Conservation (phyloP, 1,140 invertebrate genomes). For the Drosophila yakuba region DNA sequence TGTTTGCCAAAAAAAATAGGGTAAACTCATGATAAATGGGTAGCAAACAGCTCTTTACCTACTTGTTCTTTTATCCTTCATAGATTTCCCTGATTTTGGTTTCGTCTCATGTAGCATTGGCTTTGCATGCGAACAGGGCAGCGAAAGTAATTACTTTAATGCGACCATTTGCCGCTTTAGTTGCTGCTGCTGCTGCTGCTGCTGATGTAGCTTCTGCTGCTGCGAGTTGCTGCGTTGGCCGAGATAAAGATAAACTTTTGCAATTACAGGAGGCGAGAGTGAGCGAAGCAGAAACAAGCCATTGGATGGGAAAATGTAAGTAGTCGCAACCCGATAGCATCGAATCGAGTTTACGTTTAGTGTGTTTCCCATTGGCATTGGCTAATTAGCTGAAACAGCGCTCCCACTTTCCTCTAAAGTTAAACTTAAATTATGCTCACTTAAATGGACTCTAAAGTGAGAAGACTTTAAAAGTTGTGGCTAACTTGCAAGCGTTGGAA, state of each 20-base stretch:
- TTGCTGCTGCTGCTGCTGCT: constrained; percentile 36
- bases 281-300: constrained; percentile 65
- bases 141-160: constrained; percentile 81
- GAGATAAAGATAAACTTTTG: constrained; percentile 83
- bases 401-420: neutral
- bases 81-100: neutral
- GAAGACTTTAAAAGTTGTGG: constrained; percentile 52
- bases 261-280: constrained; percentile 71
- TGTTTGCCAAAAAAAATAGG: neutral
- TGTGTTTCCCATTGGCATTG: constrained; percentile 53
- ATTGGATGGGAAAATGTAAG: constrained; percentile 24
- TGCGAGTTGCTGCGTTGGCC: constrained; percentile 55
- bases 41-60: neutral
- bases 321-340: constrained; percentile 70
- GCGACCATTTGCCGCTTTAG: constrained; percentile 76
- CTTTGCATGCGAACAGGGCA: constrained; percentile 42
- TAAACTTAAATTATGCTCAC: constrained; percentile 47
- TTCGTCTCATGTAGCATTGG: constrained; percentile 24
- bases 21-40: neutral
- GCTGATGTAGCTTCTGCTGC: constrained; percentile 17
- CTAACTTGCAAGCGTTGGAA: constrained; percentile 44
- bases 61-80: neutral
- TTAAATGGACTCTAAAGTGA: constrained; percentile 42
- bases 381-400: constrained; percentile 61
- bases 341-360: constrained; percentile 75